Evolutionary conservation across 2,888 invertebrate species (phyloP).

Genomic region (Rhopalosiphum nymphaeae): DNA sequence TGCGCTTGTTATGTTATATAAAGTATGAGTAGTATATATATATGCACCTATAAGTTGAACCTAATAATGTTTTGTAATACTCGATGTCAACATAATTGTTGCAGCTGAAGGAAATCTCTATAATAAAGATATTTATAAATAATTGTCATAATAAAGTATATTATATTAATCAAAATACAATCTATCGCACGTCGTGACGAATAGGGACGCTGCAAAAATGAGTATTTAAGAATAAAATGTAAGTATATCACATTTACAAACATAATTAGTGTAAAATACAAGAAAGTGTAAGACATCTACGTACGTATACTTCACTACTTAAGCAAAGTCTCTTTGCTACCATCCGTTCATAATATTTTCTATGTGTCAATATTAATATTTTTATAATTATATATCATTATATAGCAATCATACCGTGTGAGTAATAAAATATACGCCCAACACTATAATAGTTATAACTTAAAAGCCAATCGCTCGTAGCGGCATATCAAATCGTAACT

Average conservation of each 20-base stretch:
- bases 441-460: neutral
- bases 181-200: neutral
- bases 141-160: neutral
- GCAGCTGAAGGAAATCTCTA: neutral
- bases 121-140: neutral
- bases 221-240: neutral
- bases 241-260: neutral
- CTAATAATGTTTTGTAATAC: constrained; percentile 2
- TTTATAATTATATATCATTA: neutral
- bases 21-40: neutral
- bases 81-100: neutral
- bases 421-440: neutral
- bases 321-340: neutral
- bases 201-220: neutral
- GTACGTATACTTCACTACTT: neutral
- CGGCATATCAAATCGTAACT: neutral
- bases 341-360: neutral
- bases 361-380: neutral
- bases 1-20: neutral
- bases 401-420: neutral
- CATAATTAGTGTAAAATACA: neutral
- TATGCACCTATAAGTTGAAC: neutral
- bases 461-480: neutral
- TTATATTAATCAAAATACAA: neutral
- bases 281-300: neutral